Conservation (phyloP, 2,113 vertebrate genomes). For the Mionectes macconnelli region DNA sequence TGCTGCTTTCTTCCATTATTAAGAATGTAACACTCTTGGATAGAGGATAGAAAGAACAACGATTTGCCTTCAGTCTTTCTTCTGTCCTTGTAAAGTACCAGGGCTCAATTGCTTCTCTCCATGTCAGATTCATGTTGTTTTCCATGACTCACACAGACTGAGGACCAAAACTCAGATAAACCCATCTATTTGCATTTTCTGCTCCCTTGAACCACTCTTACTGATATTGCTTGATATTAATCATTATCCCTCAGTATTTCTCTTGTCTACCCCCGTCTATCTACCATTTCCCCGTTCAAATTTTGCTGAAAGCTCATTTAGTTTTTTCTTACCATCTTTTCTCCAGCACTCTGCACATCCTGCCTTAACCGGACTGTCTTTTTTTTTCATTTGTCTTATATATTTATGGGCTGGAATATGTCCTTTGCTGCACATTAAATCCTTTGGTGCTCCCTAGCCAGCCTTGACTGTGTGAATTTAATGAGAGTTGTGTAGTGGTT, state of each 20-base stretch:
- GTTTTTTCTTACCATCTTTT: background rate
- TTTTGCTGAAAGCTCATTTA: background rate
- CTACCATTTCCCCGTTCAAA: background rate
- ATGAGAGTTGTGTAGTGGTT: background rate
- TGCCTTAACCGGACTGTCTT: background rate
- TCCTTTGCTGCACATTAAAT: slow-evolving; percentile 29
- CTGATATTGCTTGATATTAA: background rate
- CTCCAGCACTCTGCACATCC: background rate
- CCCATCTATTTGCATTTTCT: background rate
- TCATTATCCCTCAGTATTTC: background rate
- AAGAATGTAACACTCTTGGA: background rate
- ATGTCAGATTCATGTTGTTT: background rate
- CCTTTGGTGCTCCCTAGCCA: slow-evolving; percentile 12
- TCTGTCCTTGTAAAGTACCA: background rate
- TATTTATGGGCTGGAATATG: slow-evolving; percentile 16
- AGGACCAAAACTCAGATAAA: background rate
- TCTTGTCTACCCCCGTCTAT: background rate
- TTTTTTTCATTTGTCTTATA: background rate
- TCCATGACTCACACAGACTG: background rate
- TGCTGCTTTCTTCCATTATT: background rate
- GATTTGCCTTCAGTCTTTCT: background rate
- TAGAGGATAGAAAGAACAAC: background rate
- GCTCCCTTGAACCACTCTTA: background rate
- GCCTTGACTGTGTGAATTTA: slow-evolving; percentile 16
- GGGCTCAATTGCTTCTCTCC: background rate